Evolutionary conservation across 2,113 vertebrate genomes (phyloP).

Genomic region (Otis tarda): DNA sequence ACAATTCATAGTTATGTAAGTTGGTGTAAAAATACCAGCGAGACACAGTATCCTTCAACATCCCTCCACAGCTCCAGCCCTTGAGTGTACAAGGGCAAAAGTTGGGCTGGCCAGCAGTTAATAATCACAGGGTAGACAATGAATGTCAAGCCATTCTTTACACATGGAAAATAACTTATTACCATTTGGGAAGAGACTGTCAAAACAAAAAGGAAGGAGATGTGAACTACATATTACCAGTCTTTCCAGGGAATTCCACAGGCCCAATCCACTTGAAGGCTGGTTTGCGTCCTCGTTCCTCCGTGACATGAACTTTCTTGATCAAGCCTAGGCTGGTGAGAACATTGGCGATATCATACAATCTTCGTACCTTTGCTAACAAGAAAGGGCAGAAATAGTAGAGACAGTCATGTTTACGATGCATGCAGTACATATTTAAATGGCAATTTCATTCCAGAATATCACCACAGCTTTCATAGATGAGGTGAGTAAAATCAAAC

Average conservation of each 20-base stretch:
- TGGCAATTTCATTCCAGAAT: neutral
- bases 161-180: neutral
- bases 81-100: neutral
- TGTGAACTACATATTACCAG: slow-evolving; percentile 30
- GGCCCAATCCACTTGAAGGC: slow-evolving; percentile 95
- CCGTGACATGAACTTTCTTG: slow-evolving; percentile 88
- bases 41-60: neutral
- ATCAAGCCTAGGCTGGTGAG: slow-evolving; percentile 90
- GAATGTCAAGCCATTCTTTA: neutral
- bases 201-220: neutral
- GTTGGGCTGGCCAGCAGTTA: neutral
- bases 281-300: slow-evolving; percentile 88
- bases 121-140: neutral
- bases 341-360: slow-evolving; percentile 95
- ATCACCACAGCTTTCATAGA: neutral
- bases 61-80: neutral
- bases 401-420: neutral
- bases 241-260: slow-evolving; percentile 75
- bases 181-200: neutral
- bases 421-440: neutral
- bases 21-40: neutral
- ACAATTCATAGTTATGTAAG: neutral
- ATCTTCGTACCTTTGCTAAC: slow-evolving; percentile 89
- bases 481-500: neutral
- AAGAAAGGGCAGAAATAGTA: neutral